These are phyloP conservation scores for Drosophila quinaria DNA, from an alignment of 2,888 invertebrate species.

Conservation along the genomic window DNA sequence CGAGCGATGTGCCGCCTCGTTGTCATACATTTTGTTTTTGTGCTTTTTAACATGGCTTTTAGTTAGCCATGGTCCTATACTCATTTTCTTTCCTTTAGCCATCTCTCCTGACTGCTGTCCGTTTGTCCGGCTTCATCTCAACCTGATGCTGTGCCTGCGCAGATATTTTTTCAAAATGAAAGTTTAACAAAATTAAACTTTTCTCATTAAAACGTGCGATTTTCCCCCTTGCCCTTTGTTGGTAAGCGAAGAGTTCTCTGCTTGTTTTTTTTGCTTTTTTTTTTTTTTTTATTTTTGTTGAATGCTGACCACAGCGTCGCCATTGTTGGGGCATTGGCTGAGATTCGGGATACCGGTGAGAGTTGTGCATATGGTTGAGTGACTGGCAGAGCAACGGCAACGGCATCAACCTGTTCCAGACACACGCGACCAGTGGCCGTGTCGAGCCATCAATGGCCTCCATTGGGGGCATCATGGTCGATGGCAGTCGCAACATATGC, in stretches of 20 bases:
- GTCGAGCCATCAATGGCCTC: conserved; percentile 39
- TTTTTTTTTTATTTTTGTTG: conserved; percentile 35
- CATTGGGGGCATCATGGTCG: conserved; percentile 24
- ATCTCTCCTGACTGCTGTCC: conserved; percentile 7
- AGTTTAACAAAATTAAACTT: conserved; percentile 84
- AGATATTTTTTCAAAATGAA: conserved; percentile 81
- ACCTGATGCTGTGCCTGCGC: conserved; percentile 56
- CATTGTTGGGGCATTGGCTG: conserved; percentile 61
- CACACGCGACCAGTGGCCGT: conserved; percentile 38
- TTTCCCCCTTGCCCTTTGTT: conserved; percentile 34
- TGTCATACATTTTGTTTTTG: conserved; percentile 54
- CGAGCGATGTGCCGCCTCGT: neutral
- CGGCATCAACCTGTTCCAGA: conserved; percentile 53
- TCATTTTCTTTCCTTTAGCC: conserved; percentile 44
- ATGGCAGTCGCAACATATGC: conserved; percentile 61
- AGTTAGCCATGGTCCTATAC: conserved; percentile 61
- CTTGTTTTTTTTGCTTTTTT: conserved; percentile 10
- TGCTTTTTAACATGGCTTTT: conserved; percentile 73
- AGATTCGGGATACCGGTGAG: conserved; percentile 64
- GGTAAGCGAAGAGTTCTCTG: conserved; percentile 1
- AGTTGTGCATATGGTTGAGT: conserved; percentile 75
- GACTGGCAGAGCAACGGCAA: conserved; percentile 36
- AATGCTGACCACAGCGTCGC: conserved; percentile 73
- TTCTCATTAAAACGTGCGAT: conserved; percentile 85
- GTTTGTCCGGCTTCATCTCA: conserved; percentile 14